Percentiles rank a stretch among this genome's conserved stretches.
phyloP scores from a whole-genome alignment of 2,113 vertebrate species.

The Rissa tridactyla region DNA sequence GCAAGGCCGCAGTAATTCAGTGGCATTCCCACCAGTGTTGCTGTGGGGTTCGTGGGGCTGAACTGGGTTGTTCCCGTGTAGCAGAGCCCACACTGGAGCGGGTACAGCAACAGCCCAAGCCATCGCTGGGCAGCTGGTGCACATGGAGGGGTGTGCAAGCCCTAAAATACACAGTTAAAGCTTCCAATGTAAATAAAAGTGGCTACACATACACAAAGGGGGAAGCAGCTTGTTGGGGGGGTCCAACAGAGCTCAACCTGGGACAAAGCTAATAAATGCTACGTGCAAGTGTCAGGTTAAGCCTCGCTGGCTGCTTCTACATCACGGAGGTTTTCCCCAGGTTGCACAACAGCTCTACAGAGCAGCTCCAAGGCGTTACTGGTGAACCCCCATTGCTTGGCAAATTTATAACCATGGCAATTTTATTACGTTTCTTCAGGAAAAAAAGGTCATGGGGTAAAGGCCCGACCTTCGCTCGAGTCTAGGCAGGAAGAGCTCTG shows the following conservation, averaged over 20 bases:
- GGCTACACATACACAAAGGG: not conserved
- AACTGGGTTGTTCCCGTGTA: not conserved
- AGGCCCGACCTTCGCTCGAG: not conserved
- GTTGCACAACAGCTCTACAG: not conserved
- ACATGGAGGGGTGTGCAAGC: not conserved
- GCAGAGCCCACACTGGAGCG: not conserved
- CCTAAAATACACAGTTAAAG: not conserved
- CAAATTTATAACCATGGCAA: not conserved
- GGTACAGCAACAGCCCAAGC: not conserved
- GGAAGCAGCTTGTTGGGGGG: not conserved
- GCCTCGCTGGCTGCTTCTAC: not conserved
- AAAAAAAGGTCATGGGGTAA: not conserved
- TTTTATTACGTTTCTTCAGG: not conserved
- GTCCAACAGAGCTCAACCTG: not conserved
- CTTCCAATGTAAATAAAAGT: not conserved
- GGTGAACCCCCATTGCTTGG: not conserved
- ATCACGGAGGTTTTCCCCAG: not conserved
- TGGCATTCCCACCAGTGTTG: not conserved
- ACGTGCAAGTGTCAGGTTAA: rapidly evolving
- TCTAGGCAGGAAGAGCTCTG: not conserved
- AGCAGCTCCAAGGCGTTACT: not conserved
- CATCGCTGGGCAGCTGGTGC: not conserved
- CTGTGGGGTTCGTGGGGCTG: not conserved
- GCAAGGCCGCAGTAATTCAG: not conserved
- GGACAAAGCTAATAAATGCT: not conserved